These are phyloP conservation scores for Sturnus vulgaris DNA, from an alignment of 2,113 vertebrate species.

Conservation along the genomic window DNA sequence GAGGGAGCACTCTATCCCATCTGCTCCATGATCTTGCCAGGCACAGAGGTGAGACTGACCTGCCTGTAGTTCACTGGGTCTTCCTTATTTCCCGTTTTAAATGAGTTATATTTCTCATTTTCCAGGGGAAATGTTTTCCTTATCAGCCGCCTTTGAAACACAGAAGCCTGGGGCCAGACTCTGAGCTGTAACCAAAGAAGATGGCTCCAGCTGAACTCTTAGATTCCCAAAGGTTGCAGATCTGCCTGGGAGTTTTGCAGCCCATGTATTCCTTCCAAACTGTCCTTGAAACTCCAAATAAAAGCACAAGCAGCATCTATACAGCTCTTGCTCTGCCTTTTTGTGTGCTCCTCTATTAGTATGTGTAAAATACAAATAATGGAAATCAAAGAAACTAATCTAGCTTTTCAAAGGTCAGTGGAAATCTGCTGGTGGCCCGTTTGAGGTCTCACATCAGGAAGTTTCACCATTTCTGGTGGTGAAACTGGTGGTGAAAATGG, in stretches of 20 bases:
- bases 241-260: not conserved
- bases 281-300: not conserved
- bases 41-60: not conserved
- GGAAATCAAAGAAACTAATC: not conserved
- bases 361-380: rapidly evolving
- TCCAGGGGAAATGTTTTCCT: not conserved
- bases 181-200: not conserved
- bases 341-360: not conserved
- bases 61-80: not conserved
- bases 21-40: not conserved
- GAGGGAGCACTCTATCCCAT: too few relatives aligned
- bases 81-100: not conserved
- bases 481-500: too few relatives aligned
- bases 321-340: not conserved
- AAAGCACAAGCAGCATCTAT: not conserved
- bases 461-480: not conserved
- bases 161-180: not conserved
- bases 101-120: not conserved
- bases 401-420: not conserved
- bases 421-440: not conserved
- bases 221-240: not conserved
- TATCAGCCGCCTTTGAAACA: not conserved
- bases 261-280: not conserved
- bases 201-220: not conserved
- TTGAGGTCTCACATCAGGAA: not conserved